Evolutionary conservation across 2,888 invertebrate genomes (phyloP), one percentile per base, ranked within the genome.

Genomic region (Spodoptera picta): DNA sequence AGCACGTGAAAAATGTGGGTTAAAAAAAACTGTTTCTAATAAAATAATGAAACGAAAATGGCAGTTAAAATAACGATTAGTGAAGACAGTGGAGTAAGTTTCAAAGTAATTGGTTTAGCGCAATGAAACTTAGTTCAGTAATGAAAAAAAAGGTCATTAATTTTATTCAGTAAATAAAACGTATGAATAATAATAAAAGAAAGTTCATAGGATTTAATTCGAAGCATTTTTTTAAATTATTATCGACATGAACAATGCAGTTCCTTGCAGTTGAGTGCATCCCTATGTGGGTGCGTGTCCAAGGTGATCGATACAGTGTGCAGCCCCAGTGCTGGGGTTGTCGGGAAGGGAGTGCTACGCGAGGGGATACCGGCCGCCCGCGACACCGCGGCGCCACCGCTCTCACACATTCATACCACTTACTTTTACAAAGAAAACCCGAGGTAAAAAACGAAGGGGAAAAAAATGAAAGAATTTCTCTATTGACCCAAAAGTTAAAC

Each of bases 241-340:
- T n/a, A 53, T 53, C 53, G 45, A 54, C 2, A 53, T 48, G 47
- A 44, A 54, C 11, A 55, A 1, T 60, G 23, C 69, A 69, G 4
- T 7, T 69, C 45, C 63, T 70, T 69, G 49, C 43, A 44, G 0
- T 47, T 3, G 1, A 9, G 46, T 50, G 53, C 70, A 50, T 69
- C 69, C 48, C 70, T 70, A 62, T 36, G n/a, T 19, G n/a, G 87
- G 77, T 81, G 82, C 79, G 83, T 86, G 87, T 86, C 86, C 87
- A 47, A 83, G 80, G 84, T 90, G 90, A 92, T 92, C 92, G 90
- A 90, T 90, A 90, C 45, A 70, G 71, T 55, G 14, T 43, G 42
- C 45, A 55, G 72, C 65, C 58, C 68, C 58, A 76, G 56, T 55
- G 76, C 76, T 78, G 83, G 85, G 85, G 85, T 81, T 77, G 84